Conservation (phyloP, 2,888 invertebrate genomes). For the Acrobeloides nanus region DNA sequence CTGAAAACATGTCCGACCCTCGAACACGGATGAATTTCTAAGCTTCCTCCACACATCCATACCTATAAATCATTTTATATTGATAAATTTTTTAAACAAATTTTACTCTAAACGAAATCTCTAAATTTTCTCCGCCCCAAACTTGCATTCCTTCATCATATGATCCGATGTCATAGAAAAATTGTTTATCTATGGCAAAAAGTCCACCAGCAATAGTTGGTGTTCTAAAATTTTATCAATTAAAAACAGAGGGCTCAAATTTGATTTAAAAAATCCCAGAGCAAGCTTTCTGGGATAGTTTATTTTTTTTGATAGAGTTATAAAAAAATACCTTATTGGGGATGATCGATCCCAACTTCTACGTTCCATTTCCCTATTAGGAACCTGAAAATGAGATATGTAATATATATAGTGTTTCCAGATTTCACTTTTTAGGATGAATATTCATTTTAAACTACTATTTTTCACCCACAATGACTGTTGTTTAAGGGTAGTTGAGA, state of each 20-base stretch:
- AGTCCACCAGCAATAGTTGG: slow-evolving; percentile 98
- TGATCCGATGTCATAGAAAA: slow-evolving; percentile 92
- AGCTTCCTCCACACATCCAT: slow-evolving; percentile 87
- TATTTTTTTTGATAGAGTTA: not conserved
- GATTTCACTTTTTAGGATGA: no score
- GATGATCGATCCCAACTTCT: slow-evolving; percentile 84
- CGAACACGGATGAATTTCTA: slow-evolving; percentile 89
- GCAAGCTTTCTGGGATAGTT: not conserved
- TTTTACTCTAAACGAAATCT: slow-evolving; percentile 85
- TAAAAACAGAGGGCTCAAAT: not conserved
- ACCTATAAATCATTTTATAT: slow-evolving; percentile 73
- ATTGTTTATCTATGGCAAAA: slow-evolving; percentile 82
- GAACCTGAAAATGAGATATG: no score
- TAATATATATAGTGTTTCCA: no score
- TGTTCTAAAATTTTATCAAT: slow-evolving; percentile 60
- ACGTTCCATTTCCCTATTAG: slow-evolving; percentile 88
- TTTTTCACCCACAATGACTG: no score
- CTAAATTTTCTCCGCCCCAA: slow-evolving; percentile 92
- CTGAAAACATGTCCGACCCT: slow-evolving; percentile 94
- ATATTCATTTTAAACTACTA: no score
- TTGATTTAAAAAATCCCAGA: not conserved
- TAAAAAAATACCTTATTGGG: slow-evolving; percentile 64
- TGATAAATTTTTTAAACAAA: not conserved
- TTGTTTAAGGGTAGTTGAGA: no score
- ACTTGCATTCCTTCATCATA: slow-evolving; percentile 99